phyloP scores from a whole-genome alignment of 2,113 vertebrate genomes.

The Anarhynchus alexandrinus region DNA sequence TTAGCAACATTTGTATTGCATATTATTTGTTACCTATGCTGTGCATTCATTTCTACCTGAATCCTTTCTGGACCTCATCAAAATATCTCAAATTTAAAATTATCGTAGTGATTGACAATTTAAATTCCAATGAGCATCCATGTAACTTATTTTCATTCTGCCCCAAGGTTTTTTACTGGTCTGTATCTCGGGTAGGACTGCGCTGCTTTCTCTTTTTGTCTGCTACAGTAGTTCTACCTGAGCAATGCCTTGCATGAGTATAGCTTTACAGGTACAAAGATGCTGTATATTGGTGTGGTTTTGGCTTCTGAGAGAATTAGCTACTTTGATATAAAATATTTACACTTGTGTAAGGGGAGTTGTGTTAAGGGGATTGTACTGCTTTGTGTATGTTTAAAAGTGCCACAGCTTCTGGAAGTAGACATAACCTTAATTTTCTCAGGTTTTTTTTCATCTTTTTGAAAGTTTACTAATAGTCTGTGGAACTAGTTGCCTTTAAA shows the following conservation, averaged over 20 bases:
- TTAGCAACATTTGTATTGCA: neutral
- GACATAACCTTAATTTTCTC: neutral
- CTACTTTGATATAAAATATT: neutral
- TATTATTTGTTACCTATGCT: neutral
- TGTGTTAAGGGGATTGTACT: neutral
- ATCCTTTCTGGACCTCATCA: neutral
- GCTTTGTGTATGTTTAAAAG: neutral
- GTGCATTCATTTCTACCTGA: neutral
- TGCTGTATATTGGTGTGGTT: neutral
- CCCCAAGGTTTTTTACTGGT: neutral
- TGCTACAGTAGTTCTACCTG: rapidly evolving
- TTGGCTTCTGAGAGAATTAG: neutral
- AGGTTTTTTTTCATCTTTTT: rapidly evolving
- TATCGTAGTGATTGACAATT: neutral
- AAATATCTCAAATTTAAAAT: neutral
- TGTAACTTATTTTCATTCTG: neutral
- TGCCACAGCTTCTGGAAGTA: rapidly evolving
- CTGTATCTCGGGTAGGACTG: neutral
- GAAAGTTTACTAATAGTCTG: neutral
- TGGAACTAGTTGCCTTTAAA: neutral
- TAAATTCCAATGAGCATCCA: neutral
- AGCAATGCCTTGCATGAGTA: rapidly evolving
- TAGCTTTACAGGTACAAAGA: neutral
- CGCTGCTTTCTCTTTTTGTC: neutral
- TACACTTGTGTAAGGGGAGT: no score